These are phyloP conservation scores for Scaptomyza graminum DNA, from an alignment of 1,140 invertebrate genomes.

Conservation along the genomic window DNA sequence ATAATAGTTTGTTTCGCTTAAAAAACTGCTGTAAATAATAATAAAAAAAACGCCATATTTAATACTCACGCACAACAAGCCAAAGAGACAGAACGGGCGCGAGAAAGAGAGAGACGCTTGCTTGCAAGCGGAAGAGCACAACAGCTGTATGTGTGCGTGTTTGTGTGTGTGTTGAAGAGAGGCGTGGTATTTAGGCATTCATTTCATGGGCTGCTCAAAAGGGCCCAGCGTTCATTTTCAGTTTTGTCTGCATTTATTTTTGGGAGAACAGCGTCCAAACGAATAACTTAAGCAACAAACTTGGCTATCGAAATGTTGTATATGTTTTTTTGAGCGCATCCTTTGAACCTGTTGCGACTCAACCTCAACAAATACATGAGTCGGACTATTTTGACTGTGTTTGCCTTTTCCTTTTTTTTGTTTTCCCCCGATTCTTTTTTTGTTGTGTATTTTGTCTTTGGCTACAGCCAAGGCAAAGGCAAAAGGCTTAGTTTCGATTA, in stretches of 20 bases:
- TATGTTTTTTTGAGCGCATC: conserved; percentile 52
- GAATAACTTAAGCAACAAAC: conserved; percentile 55
- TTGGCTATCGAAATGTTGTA: conserved; percentile 19
- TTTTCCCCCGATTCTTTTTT: conserved; percentile 1
- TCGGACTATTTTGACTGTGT: conserved; percentile 39
- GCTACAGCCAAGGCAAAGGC: conserved; percentile 6
- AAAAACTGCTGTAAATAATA: not conserved
- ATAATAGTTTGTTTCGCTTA: conserved; percentile 19
- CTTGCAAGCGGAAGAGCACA: conserved; percentile 5
- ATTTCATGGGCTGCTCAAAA: conserved; percentile 64
- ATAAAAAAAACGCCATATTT: conserved; percentile 67
- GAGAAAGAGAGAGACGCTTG: not conserved
- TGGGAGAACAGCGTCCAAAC: conserved; percentile 26
- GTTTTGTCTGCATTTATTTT: conserved; percentile 7
- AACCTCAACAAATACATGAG: conserved; percentile 75
- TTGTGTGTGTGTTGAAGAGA: conserved; percentile 42
- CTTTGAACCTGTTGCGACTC: conserved; percentile 74
- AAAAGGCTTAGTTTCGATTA: conserved; percentile 60
- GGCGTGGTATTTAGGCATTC: conserved; percentile 74
- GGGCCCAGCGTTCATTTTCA: conserved; percentile 64
- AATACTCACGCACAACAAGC: conserved; percentile 50
- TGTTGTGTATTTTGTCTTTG: conserved; percentile 12
- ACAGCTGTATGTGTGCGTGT: conserved; percentile 27
- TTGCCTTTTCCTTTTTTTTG: conserved; percentile 64
- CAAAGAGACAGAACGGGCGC: conserved; percentile 4